Base-by-base conservation (phyloP, 2,797 vertebrate genomes). In the Limosa lapponica region DNA sequence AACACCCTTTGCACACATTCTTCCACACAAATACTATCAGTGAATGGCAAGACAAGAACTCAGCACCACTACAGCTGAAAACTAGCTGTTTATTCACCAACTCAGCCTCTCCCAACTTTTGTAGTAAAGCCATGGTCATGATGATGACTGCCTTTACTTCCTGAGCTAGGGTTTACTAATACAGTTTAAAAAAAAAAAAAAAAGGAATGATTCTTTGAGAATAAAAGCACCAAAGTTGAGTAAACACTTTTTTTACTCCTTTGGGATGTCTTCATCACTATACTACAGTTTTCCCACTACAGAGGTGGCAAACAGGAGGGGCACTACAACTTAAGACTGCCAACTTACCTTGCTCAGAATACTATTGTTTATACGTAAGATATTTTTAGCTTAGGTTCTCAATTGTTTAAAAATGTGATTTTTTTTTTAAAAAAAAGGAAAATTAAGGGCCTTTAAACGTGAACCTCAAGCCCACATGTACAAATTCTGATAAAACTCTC, bases 321-420 rank as follows among this genome's bases (percentile, higher is more conserved):
- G 10, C 32, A 24, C 51, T 58, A 43, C 66, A 44, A 28, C 11
- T 66, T 44, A 8, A 44, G 34, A 36, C n/a, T 44, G 49, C 16
- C 49, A 27, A 23, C 24, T 49, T 55, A 24, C 2, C 27, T 36
- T 6, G 8, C 25, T 73, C 30, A 51, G 25, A 79, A 83, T 43
- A 58, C 13, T 64, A n/a, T 1, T 41, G n/a, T 37, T 46, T 8
- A 4, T 10, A 44, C 34, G 36, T 49, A 2, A 0, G 11, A 46
- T 17, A 43, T 51, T 66, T 37, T 65, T n/a, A 57, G 22, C 34
- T 20, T 32, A 39, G 10, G 30, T 30, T 82, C 16, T n/a, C 17
- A 72, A 22, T 3, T 44, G 16, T 0, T 51, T 57, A 51, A 78
- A 89, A 82, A 37, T 17, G 7, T 15, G 64, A 79, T 8, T 3